Evolutionary conservation across 2,797 vertebrate species (phyloP).

Genomic region (Eutrigla gurnardus): DNA sequence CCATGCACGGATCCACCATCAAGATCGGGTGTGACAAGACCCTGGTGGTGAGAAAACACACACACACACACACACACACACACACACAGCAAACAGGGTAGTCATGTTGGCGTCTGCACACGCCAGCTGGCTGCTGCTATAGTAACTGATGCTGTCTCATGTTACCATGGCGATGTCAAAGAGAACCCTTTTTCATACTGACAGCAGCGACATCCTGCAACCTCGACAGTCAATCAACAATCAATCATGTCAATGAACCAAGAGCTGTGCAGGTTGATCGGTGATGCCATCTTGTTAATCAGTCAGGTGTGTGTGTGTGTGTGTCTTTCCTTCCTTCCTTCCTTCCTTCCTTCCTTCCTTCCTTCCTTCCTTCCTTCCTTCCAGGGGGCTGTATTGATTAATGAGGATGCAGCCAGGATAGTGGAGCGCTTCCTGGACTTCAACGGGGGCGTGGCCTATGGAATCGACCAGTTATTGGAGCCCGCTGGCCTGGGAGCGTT

Average conservation of each 20-base stretch:
- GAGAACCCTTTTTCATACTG: background rate
- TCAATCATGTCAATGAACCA: background rate
- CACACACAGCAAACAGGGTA: background rate
- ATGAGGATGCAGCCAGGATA: conserved; percentile 82
- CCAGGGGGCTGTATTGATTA: conserved; percentile 89
- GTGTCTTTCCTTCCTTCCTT: background rate
- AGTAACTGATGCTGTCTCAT: background rate
- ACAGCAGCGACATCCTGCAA: background rate
- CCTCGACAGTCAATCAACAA: background rate
- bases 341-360: too few species aligned
- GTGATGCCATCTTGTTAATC: background rate
- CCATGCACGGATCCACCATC: conserved; percentile 89
- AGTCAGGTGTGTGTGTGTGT: conserved; percentile 15
- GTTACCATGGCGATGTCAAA: conserved; percentile 6
- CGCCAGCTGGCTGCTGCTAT: conserved; percentile 3
- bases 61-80: conserved; percentile 10
- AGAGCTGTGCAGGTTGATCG: background rate
- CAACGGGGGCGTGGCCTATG: conserved; percentile 88
- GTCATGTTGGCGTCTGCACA: conserved; percentile 1
- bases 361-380: background rate
- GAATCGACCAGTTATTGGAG: conserved; percentile 92
- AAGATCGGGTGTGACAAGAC: conserved; percentile 86
- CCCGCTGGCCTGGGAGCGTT: conserved; percentile 92
- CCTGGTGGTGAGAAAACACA: conserved; percentile 82
- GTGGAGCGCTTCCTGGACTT: conserved; percentile 89